Conservation (phyloP, 2,888 invertebrate species). For the Xylota segnis region DNA sequence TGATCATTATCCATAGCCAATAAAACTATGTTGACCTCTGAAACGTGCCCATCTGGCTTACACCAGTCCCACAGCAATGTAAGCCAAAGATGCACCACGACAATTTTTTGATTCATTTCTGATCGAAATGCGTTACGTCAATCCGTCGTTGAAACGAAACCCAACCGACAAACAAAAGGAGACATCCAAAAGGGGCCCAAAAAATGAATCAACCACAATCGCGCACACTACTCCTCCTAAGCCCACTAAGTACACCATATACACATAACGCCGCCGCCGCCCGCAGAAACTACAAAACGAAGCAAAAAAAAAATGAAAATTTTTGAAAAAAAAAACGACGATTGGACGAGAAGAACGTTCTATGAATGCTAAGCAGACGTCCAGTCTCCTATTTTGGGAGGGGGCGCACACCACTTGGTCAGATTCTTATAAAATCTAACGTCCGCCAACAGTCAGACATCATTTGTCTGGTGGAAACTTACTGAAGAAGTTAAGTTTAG, state of each 20-base stretch:
- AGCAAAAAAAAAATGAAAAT: constrained; percentile 33
- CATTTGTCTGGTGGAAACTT: constrained; percentile 85
- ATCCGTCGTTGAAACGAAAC: constrained; percentile 10
- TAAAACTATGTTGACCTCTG: constrained; percentile 1
- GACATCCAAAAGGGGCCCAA: constrained; percentile 2
- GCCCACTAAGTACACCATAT: constrained; percentile 11
- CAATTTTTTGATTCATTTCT: background rate
- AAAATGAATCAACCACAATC: constrained; percentile 25
- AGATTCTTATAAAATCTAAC: constrained; percentile 84
- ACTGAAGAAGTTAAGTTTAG: constrained; percentile 83
- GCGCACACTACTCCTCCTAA: background rate
- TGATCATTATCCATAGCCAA: constrained; percentile 3
- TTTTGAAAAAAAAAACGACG: constrained; percentile 49
- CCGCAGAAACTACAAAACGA: constrained; percentile 16
- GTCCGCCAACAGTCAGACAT: constrained; percentile 81
- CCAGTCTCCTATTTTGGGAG: constrained; percentile 71
- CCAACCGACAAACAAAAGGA: background rate
- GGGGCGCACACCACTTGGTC: constrained; percentile 65
- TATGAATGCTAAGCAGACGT: constrained; percentile 77
- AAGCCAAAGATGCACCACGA: constrained; percentile 30
- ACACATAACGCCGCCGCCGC: constrained; percentile 5
- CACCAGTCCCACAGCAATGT: constrained; percentile 13
- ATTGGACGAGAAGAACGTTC: constrained; percentile 74
- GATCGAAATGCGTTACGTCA: constrained; percentile 58
- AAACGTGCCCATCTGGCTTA: constrained; percentile 8